A percentile compares a stretch with the other conserved stretches of the same genome.
Evolutionary conservation across 2,888 invertebrate species (phyloP).

Genomic region (Junonia oenone): DNA sequence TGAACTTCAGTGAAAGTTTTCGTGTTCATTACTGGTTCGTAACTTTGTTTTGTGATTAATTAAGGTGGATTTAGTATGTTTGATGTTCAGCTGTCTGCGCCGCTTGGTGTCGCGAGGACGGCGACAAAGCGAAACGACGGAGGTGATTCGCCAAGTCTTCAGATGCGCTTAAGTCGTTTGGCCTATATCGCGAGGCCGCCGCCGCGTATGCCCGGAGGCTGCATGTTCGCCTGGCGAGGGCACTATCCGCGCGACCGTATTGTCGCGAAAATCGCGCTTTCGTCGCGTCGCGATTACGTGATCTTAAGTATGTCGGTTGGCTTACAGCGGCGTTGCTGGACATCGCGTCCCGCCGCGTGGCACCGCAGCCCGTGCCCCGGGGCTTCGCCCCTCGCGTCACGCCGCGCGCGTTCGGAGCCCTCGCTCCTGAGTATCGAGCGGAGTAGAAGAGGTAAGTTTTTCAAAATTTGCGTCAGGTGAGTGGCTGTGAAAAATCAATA

Average conservation of each 20-base stretch:
- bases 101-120: constrained; percentile 33
- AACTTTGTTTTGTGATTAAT: constrained; percentile 76
- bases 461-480: constrained; percentile 45
- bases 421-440: constrained; percentile 62
- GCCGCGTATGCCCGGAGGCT: constrained; percentile 69
- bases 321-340: constrained; percentile 70
- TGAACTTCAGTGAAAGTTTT: constrained; percentile 74
- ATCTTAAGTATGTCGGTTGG: constrained; percentile 69
- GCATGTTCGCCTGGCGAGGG: constrained; percentile 68
- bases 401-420: constrained; percentile 77
- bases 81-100: constrained; percentile 53
- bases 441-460: constrained; percentile 64
- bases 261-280: constrained; percentile 41
- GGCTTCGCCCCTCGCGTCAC: constrained; percentile 49
- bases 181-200: constrained; percentile 64
- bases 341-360: constrained; percentile 67
- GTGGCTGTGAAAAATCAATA: constrained; percentile 55
- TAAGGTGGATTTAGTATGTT: constrained; percentile 72
- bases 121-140: constrained; percentile 35
- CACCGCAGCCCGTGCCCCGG: constrained; percentile 44
- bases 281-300: constrained; percentile 60
- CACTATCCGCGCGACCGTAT: constrained; percentile 53
- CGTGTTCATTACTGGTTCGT: constrained; percentile 76
- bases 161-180: constrained; percentile 41
- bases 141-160: constrained; percentile 36